Evolutionary conservation across 92 coral and sea anemone genomes (phyloP), one percentile per base, ranked within the genome.

Genomic region (Umimayanthus kanabou): DNA sequence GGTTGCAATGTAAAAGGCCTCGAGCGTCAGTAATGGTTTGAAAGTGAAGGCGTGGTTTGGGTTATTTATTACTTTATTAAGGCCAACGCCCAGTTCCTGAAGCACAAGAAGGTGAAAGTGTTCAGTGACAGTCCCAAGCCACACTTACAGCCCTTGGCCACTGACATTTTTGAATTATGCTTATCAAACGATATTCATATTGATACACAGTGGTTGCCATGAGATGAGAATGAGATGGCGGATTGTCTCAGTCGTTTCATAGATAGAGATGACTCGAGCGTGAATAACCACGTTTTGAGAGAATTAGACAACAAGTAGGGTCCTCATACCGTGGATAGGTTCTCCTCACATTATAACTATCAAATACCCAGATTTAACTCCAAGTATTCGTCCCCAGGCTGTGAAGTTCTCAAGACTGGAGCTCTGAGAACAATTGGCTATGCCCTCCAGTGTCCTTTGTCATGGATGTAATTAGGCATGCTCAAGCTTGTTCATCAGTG

Each of bases 41-140:
- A 33, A 33, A 33, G 37, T 33, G 37, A 33, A 33, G 37, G 37
- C 37, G 37, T 2, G 37, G 37, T 33, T 33, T 33, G 37, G 37
- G 37, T 33, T 33, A 33, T 33, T 33, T 79, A 79, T 50, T n/a
- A 79, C 22, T 43, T 79, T 79, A 50, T 47, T 50, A 79, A n/a
- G 66, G 66, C 45, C 78, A 73, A 73, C 40, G 64, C 71, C 71
- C 25, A 80, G 84, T 79, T 58, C 47, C 71, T 79, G 71, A 79
- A 79, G 84, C 84, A 79, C 84, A 79, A 79, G 84, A 79, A 79
- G 47, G 72, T 57, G 40, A 80, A 80, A 80, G 72, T 79, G 84
- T 79, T 80, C 47, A 80, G 47, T 29, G 84, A 55, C 71, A 80
- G 55, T 37, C 25, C 80, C 80, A 76, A 76, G 55, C 57, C 55